Evolutionary conservation across 1,140 invertebrate genomes (phyloP), one percentile per base, ranked within the genome.

Genomic region (Orchestia grillus): DNA sequence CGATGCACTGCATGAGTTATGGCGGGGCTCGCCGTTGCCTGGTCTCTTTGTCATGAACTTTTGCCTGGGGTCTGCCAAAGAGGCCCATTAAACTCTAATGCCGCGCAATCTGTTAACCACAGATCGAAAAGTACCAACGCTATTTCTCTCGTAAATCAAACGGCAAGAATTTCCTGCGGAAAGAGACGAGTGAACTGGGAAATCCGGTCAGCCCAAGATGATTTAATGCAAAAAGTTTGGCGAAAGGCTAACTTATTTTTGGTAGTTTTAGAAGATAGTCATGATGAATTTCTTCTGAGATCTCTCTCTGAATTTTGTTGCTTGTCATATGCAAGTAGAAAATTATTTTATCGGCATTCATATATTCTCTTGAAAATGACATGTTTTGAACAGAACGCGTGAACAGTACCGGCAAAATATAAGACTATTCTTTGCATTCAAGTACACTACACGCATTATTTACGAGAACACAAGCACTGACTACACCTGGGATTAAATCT

Each of bases 1-100:
- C 92, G 92, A 47, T 94, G 92, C 43, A 44, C 36, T 6, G 44
- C 44, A 45, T 94, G 92, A 94, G 44, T 94, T 94, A 94, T 47
- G 44, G 36, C 41, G 0, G 11, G 44, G 40, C 92, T 40, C 92
- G 8, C 92, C 43, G 23, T 45, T 47, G 43, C 92, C 92, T 36
- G 28, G 88, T 94, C 92, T 94, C 41, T 94, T 94, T 94, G 92
- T 94, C 92, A 94, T 94, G 43, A 94, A 94, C 92, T 94, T 94
- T 94, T 94, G 92, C 92, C 8, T 47, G 28, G 43, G 11, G 44
- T 94, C 44, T 44, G 44, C 43, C 92, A 40, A 94, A 94, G 44
- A 40, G 92, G 40, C 8, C 92, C 92, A 94, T 94, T 94, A 94
- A 94, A 94, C 92, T 94, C 43, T 42, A 94, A 94, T 94, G 92